Percentiles rank a stretch among this genome's conserved stretches.
Conservation (phyloP, 2,113 vertebrate species). For the Oncorhynchus masou region DNA sequence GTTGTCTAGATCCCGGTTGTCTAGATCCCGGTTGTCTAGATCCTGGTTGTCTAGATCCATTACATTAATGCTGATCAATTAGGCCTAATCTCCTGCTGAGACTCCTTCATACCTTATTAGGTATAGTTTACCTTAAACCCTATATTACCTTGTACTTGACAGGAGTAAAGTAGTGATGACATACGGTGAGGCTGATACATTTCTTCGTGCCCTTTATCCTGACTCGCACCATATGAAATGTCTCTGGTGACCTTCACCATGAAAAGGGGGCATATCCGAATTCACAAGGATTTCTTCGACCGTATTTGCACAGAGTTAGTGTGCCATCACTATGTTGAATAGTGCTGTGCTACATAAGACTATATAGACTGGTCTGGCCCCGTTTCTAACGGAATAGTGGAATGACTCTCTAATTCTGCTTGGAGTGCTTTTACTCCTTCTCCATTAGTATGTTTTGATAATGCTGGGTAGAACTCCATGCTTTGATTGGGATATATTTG, state of each 20-base stretch:
- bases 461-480: neutral
- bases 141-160: no score
- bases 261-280: conserved; percentile 46
- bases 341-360: conserved; percentile 56
- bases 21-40: no score
- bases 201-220: neutral
- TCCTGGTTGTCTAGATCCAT: no score
- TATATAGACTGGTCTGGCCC: conserved; percentile 23
- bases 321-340: conserved; percentile 48
- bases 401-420: conserved; percentile 54
- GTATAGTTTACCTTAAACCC: neutral
- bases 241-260: conserved; percentile 46
- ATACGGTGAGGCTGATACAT: neutral
- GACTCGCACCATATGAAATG: conserved; percentile 56
- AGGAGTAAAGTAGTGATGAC: neutral
- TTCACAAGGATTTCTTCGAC: conserved; percentile 44
- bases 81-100: neutral
- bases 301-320: neutral
- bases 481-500: conserved; percentile 10
- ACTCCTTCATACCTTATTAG: neutral
- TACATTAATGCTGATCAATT: neutral
- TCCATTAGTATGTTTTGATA: neutral
- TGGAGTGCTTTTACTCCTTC: conserved; percentile 27
- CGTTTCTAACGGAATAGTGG: conserved; percentile 59
- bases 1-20: no score